phyloP scores from a whole-genome alignment of 2,113 vertebrate genomes.

The Vombatus ursinus region DNA sequence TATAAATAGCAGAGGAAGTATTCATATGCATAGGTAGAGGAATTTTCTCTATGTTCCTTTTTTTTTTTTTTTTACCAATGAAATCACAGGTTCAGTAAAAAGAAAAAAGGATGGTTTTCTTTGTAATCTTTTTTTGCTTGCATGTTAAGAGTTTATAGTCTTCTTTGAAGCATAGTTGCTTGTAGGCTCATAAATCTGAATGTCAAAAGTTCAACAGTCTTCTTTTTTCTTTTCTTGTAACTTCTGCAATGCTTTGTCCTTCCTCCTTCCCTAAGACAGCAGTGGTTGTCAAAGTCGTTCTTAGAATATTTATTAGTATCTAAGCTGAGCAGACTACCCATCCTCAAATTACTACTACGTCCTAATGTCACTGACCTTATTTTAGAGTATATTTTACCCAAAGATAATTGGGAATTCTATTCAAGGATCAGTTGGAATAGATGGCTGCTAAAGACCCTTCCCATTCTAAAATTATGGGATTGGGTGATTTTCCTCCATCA shows the following conservation, averaged over 20 bases:
- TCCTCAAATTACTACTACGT: background rate
- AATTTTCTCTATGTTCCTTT: background rate
- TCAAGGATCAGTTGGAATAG: background rate
- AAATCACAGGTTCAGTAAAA: background rate
- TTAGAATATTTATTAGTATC: background rate
- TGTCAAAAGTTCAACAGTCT: background rate
- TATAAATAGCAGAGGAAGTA: background rate
- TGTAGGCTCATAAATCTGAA: background rate
- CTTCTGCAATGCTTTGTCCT: background rate
- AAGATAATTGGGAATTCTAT: background rate
- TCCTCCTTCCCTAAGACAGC: background rate
- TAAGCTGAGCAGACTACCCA: background rate
- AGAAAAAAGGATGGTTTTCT: background rate
- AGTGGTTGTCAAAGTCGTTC: background rate
- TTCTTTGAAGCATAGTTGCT: background rate
- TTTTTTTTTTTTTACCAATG: background rate
- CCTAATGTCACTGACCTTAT: background rate
- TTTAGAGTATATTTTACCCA: background rate
- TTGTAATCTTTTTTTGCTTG: background rate
- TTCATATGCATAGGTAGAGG: background rate
- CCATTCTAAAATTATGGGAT: background rate
- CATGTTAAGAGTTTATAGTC: background rate
- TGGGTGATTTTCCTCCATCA: background rate
- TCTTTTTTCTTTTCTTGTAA: background rate
- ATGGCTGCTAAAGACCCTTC: background rate